These are phyloP conservation scores for Chelon auratus DNA, from an alignment of 2,797 vertebrate species.

Conservation along the genomic window DNA sequence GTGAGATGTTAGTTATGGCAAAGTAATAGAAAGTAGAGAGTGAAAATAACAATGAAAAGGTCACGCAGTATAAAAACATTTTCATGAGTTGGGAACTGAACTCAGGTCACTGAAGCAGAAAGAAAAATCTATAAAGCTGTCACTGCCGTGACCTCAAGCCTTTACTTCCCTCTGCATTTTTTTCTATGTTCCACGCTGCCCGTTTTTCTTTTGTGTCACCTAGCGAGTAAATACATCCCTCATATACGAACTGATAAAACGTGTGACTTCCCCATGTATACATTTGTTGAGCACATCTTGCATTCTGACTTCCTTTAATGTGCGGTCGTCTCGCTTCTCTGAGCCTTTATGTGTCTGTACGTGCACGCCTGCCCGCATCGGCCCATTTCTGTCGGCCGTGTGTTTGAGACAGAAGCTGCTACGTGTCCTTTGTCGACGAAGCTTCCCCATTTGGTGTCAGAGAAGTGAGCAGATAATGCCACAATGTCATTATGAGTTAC, in stretches of 20 bases:
- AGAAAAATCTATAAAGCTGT: constrained; percentile 33
- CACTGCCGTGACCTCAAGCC: constrained; percentile 8
- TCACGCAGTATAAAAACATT: constrained; percentile 10
- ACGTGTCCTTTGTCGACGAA: constrained; percentile 31
- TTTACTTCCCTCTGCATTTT: constrained; percentile 17
- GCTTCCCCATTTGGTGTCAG: constrained; percentile 37
- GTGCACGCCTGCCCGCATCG: background rate
- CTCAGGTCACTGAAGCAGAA: constrained; percentile 20
- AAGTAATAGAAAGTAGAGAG: background rate
- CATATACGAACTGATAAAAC: constrained; percentile 9
- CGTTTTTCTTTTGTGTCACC: constrained; percentile 2
- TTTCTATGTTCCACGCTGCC: constrained; percentile 18
- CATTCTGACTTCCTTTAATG: constrained; percentile 30
- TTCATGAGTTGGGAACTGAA: constrained; percentile 32
- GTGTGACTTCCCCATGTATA: constrained; percentile 25
- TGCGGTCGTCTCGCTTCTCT: constrained; percentile 22
- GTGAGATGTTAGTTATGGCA: background rate
- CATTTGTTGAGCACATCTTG: constrained; percentile 11
- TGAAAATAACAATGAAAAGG: background rate
- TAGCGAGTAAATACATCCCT: background rate
- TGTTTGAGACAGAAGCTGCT: constrained; percentile 13
- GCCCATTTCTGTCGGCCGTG: constrained; percentile 17
- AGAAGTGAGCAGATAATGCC: constrained; percentile 1
- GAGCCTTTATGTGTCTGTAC: constrained; percentile 12
- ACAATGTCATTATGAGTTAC: background rate